phyloP scores from a whole-genome alignment of 2,113 vertebrate genomes.

The Prunella himalayana region DNA sequence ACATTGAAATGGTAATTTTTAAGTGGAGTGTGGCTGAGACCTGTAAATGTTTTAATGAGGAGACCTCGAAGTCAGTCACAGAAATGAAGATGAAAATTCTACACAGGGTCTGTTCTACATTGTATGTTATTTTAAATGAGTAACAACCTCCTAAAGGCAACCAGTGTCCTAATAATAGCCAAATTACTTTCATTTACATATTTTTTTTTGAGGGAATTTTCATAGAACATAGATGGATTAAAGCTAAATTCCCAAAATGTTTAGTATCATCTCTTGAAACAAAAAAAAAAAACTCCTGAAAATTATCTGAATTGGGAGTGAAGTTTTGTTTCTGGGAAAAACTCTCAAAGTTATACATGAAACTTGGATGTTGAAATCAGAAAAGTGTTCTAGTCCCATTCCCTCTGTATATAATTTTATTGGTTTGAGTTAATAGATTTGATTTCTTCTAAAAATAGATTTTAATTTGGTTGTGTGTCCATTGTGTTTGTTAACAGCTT shows the following conservation, averaged over 20 bases:
- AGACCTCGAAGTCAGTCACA: not conserved
- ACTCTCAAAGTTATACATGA: not conserved
- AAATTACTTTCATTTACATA: not conserved
- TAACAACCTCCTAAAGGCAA: not conserved
- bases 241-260: not conserved
- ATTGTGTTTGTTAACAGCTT: not conserved
- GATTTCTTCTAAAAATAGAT: not conserved
- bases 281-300: not conserved
- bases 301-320: not conserved
- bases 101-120: rapidly evolving
- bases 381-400: not conserved
- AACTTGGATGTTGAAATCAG: not conserved
- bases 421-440: not conserved
- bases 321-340: not conserved
- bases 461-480: not conserved
- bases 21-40: not conserved
- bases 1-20: not conserved
- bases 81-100: not conserved
- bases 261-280: not conserved
- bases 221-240: not conserved
- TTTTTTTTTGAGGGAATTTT: not conserved
- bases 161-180: not conserved
- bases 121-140: not conserved
- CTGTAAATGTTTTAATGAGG: not conserved
- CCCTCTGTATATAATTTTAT: rapidly evolving